These are phyloP conservation scores for Crossocerus cetratus DNA, from an alignment of 2,888 invertebrate species.

Conservation along the genomic window DNA sequence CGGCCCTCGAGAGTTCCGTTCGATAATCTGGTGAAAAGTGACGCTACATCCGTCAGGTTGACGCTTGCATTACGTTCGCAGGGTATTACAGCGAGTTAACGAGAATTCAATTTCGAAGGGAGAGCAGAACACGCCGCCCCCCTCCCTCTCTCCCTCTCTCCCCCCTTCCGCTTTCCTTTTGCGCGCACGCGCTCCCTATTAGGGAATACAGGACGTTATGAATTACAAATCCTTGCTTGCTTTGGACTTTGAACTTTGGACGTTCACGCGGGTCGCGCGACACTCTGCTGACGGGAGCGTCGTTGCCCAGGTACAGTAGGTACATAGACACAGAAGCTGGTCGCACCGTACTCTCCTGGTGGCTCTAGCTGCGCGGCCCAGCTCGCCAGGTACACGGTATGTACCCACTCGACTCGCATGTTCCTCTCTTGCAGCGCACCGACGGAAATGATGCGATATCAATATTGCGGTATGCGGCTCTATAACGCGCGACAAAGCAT, in stretches of 20 bases:
- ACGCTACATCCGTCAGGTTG: slow-evolving; percentile 13
- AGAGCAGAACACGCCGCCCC: not conserved
- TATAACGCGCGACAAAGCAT: slow-evolving; percentile 41
- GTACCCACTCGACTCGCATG: too few relatives aligned
- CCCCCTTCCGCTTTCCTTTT: not conserved
- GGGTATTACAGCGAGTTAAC: slow-evolving; percentile 34
- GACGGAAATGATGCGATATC: slow-evolving; percentile 45
- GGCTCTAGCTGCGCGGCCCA: too few relatives aligned
- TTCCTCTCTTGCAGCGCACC: too few relatives aligned
- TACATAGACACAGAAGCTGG: too few relatives aligned
- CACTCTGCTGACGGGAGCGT: too few relatives aligned
- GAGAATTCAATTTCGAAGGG: slow-evolving; percentile 44
- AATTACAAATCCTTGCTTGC: slow-evolving; percentile 41
- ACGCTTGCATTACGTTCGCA: slow-evolving; percentile 33
- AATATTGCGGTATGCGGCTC: slow-evolving; percentile 38
- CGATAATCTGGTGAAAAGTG: not conserved
- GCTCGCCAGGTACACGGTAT: too few relatives aligned
- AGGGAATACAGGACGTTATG: slow-evolving; percentile 6
- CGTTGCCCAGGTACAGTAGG: too few relatives aligned
- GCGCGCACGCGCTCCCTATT: not conserved
- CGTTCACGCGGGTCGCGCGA: slow-evolving; percentile 19
- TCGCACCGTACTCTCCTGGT: not conserved
- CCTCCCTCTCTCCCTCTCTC: not conserved
- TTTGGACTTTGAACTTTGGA: slow-evolving; percentile 45
- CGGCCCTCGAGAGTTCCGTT: not conserved